phyloP scores from a whole-genome alignment of 2,797 vertebrate species.

The Onychomys torridus region DNA sequence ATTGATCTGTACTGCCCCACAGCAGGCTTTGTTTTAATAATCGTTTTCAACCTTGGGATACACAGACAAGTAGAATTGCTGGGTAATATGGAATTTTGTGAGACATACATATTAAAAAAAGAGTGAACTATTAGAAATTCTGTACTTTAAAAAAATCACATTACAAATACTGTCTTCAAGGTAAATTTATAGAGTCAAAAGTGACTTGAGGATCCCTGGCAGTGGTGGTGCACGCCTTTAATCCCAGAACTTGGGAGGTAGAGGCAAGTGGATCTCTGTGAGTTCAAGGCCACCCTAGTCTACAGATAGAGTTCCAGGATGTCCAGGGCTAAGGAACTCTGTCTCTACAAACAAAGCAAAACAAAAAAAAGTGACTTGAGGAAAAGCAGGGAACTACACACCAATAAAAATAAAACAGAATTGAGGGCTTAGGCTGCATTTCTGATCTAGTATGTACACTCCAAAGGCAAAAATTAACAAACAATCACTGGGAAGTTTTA shows the following conservation, averaged over 20 bases:
- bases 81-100: neutral
- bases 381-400: neutral
- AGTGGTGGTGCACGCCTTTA: rapidly evolving
- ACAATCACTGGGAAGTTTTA: neutral
- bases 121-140: neutral
- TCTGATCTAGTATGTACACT: neutral
- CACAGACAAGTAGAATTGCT: neutral
- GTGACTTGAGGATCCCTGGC: neutral
- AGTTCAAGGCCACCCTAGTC: neutral
- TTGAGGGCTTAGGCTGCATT: neutral
- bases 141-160: neutral
- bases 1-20: neutral
- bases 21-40: neutral
- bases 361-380: slow-evolving; percentile 19
- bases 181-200: slow-evolving; percentile 36
- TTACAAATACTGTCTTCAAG: neutral
- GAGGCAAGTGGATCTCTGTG: neutral
- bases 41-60: neutral
- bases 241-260: neutral
- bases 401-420: neutral
- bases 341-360: neutral
- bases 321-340: neutral
- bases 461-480: neutral
- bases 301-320: neutral
- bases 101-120: neutral